phyloP scores from a whole-genome alignment of 1,140 invertebrate species.

The Drosophila ogumai region DNA sequence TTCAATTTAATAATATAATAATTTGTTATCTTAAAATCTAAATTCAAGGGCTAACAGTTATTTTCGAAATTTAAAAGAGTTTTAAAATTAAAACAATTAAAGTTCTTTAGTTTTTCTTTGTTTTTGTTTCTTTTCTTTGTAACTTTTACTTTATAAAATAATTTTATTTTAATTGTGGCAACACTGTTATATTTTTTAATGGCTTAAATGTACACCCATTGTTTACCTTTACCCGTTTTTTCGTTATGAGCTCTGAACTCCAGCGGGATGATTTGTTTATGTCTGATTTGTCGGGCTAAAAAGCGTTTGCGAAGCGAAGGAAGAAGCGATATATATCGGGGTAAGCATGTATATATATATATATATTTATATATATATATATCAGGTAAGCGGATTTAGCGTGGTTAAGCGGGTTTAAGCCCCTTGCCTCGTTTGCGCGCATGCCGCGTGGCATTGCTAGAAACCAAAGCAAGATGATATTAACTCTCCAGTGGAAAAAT shows the following conservation, averaged over 20 bases:
- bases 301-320: conserved; percentile 26
- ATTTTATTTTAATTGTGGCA: neutral
- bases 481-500: conserved; percentile 4
- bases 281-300: conserved; percentile 16
- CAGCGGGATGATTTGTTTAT: conserved; percentile 5
- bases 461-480: conserved; percentile 62
- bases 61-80: too few relatives aligned
- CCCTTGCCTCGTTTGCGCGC: conserved; percentile 61
- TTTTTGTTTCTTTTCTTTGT: accelerated
- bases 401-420: conserved; percentile 52
- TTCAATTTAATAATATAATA: too few relatives aligned
- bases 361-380: conserved; percentile 11
- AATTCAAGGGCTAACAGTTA: too few relatives aligned
- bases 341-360: neutral
- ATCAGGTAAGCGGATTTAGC: conserved; percentile 36
- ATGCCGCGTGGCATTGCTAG: conserved; percentile 75
- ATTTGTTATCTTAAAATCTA: too few relatives aligned
- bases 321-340: conserved; percentile 1
- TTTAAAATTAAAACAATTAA: too few relatives aligned
- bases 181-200: neutral
- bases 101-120: neutral
- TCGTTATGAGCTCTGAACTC: conserved; percentile 2
- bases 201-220: neutral
- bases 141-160: neutral
- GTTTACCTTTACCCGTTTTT: conserved; percentile 7